Conservation (phyloP, 2,797 vertebrate species). For the Perodicticus potto region DNA sequence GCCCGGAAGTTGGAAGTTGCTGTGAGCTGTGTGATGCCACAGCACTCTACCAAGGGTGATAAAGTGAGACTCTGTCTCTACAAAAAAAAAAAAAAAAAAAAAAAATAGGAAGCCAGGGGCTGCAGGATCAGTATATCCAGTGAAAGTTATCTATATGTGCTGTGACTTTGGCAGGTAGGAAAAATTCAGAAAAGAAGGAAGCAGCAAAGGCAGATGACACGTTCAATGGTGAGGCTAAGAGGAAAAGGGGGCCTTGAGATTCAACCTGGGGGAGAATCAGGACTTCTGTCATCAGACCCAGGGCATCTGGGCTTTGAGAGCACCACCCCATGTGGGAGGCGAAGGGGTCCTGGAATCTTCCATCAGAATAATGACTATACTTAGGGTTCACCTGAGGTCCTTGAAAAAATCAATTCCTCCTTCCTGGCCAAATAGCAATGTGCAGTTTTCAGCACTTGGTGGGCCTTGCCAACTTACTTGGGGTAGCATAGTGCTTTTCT, state of each 20-base stretch:
- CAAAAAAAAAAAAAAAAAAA: too few species aligned
- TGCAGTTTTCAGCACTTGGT: fast-evolving
- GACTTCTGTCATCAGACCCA: not conserved
- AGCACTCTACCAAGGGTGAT: too few species aligned
- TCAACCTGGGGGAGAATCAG: not conserved
- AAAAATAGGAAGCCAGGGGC: not conserved
- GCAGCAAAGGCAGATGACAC: fast-evolving
- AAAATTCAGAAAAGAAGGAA: not conserved
- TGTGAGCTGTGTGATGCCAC: too few species aligned
- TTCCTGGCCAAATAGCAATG: not conserved
- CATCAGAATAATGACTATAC: not conserved
- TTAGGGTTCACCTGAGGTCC: not conserved
- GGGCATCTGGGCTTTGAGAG: not conserved
- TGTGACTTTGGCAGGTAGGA: not conserved
- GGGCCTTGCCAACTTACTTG: fast-evolving
- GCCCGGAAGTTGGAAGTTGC: too few species aligned
- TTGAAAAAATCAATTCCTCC: not conserved
- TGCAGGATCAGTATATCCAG: fast-evolving
- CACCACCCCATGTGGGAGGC: not conserved
- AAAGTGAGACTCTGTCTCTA: too few species aligned
- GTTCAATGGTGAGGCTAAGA: not conserved
- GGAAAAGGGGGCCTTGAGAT: too few species aligned
- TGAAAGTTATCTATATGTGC: too few species aligned
- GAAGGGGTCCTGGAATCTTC: not conserved
- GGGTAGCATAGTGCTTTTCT: fast-evolving